Conservation (phyloP, 2,113 vertebrate genomes). For the Rhinopithecus roxellana region DNA sequence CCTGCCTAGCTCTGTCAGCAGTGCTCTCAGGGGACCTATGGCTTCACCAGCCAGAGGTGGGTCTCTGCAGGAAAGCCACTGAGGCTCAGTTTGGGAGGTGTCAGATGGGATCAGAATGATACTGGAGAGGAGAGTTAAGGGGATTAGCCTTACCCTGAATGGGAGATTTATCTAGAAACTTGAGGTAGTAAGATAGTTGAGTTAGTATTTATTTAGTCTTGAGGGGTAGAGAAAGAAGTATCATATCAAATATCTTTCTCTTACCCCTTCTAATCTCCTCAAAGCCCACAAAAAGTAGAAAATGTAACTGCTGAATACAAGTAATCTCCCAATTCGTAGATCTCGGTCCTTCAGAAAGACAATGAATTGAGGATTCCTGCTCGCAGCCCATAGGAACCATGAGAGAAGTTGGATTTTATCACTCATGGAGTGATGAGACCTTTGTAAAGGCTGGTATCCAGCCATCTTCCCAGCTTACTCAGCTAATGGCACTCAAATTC, state of each 20-base stretch:
- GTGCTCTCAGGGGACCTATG: background rate
- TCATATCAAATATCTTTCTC: background rate
- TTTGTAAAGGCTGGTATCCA: background rate
- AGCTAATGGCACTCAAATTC: background rate
- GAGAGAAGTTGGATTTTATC: background rate
- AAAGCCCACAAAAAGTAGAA: background rate
- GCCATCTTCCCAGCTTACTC: background rate
- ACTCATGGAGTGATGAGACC: background rate
- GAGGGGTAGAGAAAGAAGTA: background rate
- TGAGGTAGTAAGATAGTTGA: background rate
- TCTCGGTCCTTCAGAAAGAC: background rate
- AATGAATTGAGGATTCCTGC: background rate
- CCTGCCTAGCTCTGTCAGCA: no score
- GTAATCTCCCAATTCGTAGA: no score
- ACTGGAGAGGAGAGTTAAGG: background rate
- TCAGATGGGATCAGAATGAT: accelerated
- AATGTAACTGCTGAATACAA: background rate
- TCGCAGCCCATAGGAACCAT: accelerated
- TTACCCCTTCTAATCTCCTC: background rate
- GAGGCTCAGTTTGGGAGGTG: accelerated
- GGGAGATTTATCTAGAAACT: background rate
- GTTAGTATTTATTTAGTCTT: conserved; percentile 36
- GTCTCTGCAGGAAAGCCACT: background rate
- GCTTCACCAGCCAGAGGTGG: background rate
- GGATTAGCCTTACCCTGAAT: background rate